Conservation (phyloP, 2,888 invertebrate species). For the Lasioglossum vierecki region DNA sequence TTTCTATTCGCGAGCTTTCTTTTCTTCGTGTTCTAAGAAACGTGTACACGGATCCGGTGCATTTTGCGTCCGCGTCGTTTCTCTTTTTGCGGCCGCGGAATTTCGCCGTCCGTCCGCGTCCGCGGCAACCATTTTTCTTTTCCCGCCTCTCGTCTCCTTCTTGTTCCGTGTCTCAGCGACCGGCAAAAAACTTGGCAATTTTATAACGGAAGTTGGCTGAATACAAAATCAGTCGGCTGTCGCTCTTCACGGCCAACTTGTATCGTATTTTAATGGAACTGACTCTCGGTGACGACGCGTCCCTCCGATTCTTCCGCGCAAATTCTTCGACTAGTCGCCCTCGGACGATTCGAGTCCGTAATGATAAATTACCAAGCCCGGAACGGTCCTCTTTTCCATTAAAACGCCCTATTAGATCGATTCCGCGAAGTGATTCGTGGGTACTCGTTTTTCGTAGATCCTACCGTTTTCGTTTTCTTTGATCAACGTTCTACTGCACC, state of each 20-base stretch:
- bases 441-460: too few species aligned
- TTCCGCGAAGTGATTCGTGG: neutral
- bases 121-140: constrained; percentile 46
- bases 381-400: neutral
- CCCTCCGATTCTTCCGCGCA: constrained; percentile 4
- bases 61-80: constrained; percentile 14
- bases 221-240: constrained; percentile 78
- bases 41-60: constrained; percentile 13
- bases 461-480: too few species aligned
- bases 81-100: constrained; percentile 38
- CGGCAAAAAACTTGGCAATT: constrained; percentile 76
- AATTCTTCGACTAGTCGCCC: constrained; percentile 29
- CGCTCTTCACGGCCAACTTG: constrained; percentile 71
- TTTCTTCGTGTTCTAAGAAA: neutral
- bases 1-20: constrained; percentile 37
- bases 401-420: neutral
- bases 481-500: too few species aligned
- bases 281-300: constrained; percentile 61
- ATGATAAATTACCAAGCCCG: neutral
- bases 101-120: constrained; percentile 30
- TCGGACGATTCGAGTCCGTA: neutral
- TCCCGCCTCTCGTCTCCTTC: constrained; percentile 47
- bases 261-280: constrained; percentile 74
- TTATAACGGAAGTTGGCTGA: constrained; percentile 80
- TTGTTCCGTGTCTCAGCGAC: constrained; percentile 52